Conservation (phyloP, 2,797 vertebrate species). For the Gila robusta region DNA sequence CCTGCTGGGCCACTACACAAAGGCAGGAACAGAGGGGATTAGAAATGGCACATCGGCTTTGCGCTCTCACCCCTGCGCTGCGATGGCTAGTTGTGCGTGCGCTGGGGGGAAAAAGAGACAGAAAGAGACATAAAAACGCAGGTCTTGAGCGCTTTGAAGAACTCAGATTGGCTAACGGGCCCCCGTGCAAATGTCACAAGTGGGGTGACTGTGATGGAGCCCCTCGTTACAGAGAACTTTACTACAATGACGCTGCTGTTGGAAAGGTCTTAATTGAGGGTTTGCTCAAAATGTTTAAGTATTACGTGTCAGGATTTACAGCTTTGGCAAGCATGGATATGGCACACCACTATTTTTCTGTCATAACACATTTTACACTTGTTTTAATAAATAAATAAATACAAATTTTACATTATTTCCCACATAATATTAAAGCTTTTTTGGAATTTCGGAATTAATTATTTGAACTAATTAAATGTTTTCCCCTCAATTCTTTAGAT, state of each 20-base stretch:
- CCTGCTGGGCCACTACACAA: slow-evolving; percentile 88
- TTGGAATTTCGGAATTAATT: background rate
- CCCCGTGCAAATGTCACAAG: slow-evolving; percentile 19
- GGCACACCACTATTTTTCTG: background rate
- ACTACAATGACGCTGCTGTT: slow-evolving; percentile 39
- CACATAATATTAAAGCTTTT: background rate
- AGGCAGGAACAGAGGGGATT: slow-evolving; percentile 87
- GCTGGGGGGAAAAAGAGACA: slow-evolving; percentile 52
- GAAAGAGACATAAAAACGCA: slow-evolving; percentile 62
- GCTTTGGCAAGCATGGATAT: background rate
- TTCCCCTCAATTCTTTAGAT: background rate
- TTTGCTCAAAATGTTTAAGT: slow-evolving; percentile 45
- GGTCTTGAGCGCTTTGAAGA: slow-evolving; percentile 55
- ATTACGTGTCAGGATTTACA: slow-evolving; percentile 24
- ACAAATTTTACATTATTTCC: too few species aligned
- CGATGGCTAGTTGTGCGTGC: slow-evolving; percentile 66
- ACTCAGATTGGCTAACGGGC: slow-evolving; percentile 34
- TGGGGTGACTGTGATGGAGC: slow-evolving; percentile 29
- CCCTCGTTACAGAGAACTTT: slow-evolving; percentile 48
- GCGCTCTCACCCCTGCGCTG: slow-evolving; percentile 66
- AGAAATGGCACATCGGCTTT: slow-evolving; percentile 84
- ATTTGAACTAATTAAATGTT: background rate
- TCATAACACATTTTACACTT: slow-evolving; percentile 2
- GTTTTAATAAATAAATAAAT: background rate
- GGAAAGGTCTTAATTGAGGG: slow-evolving; percentile 32